phyloP scores from a whole-genome alignment of 1,140 invertebrate genomes.

The Uloborus diversus region DNA sequence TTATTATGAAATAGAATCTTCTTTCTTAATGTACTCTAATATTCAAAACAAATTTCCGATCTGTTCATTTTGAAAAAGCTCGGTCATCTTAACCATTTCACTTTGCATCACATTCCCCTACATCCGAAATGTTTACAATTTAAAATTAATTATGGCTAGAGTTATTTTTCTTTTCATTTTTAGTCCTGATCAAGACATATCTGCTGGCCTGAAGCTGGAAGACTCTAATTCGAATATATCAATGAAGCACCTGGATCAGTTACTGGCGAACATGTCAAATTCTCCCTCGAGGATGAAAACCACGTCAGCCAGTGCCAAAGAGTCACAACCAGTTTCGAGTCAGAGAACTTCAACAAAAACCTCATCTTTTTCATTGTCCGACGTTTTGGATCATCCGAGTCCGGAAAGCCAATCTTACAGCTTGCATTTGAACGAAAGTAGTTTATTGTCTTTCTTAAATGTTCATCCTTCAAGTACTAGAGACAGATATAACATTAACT shows the following conservation, averaged over 20 bases:
- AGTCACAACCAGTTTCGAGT: background rate
- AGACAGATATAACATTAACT: background rate
- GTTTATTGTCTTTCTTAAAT: constrained; percentile 45
- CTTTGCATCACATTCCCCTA: too few species aligned
- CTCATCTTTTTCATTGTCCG: background rate
- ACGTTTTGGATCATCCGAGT: constrained; percentile 30
- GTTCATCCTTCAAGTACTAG: constrained; percentile 14
- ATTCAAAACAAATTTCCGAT: too few species aligned
- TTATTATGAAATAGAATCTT: too few species aligned
- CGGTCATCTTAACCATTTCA: too few species aligned
- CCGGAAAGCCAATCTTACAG: constrained; percentile 47
- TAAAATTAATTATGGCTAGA: background rate
- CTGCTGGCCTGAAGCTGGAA: constrained; percentile 1
- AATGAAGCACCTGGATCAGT: constrained; percentile 19
- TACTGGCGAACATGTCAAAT: constrained; percentile 1
- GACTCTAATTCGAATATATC: constrained; percentile 7
- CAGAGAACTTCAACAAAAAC: background rate
- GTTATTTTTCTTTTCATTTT: background rate
- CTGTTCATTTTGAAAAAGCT: too few species aligned
- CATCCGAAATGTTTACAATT: background rate
- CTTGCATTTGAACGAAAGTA: constrained; percentile 49
- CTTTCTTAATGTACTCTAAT: too few species aligned
- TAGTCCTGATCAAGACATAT: constrained; percentile 28
- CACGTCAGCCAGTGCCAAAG: constrained; percentile 3
- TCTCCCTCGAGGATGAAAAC: background rate